Percentiles rank a stretch among this genome's conserved stretches.
Evolutionary conservation across 2,113 vertebrate genomes (phyloP).

Genomic region (Pteruthius melanotis): DNA sequence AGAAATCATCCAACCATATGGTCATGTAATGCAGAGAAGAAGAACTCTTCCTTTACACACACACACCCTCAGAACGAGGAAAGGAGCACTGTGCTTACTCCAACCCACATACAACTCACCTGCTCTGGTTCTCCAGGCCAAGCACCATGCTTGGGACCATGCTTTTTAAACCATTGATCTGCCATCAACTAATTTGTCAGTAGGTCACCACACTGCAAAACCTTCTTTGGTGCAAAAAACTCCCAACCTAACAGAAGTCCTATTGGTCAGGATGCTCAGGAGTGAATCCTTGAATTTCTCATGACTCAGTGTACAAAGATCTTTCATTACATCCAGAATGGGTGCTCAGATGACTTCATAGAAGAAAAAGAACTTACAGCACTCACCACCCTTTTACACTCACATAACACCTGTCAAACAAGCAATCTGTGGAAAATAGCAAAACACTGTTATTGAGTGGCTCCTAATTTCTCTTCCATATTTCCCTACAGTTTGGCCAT

Average conservation of each 20-base stretch:
- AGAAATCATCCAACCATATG: not conserved
- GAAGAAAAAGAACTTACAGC: not conserved
- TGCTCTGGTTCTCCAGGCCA: not conserved
- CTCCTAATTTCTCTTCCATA: not conserved
- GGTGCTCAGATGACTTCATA: not conserved
- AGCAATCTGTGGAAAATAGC: not conserved
- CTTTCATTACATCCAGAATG: not conserved
- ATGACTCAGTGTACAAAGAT: not conserved
- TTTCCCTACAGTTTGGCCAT: not conserved
- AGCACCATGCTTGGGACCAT: not conserved
- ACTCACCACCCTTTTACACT: not conserved
- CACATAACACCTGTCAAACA: not conserved
- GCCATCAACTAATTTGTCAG: not conserved
- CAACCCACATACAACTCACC: no score
- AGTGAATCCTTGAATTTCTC: not conserved
- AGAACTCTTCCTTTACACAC: not conserved
- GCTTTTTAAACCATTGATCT: not conserved
- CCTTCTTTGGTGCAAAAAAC: not conserved
- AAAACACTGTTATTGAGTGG: not conserved
- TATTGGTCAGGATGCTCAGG: not conserved
- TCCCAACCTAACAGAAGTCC: not conserved
- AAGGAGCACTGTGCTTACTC: not conserved
- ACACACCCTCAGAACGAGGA: not conserved
- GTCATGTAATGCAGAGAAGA: not conserved
- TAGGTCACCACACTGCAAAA: not conserved